phyloP scores from a whole-genome alignment of 1,140 invertebrate genomes.

The Bicyclus anynana region DNA sequence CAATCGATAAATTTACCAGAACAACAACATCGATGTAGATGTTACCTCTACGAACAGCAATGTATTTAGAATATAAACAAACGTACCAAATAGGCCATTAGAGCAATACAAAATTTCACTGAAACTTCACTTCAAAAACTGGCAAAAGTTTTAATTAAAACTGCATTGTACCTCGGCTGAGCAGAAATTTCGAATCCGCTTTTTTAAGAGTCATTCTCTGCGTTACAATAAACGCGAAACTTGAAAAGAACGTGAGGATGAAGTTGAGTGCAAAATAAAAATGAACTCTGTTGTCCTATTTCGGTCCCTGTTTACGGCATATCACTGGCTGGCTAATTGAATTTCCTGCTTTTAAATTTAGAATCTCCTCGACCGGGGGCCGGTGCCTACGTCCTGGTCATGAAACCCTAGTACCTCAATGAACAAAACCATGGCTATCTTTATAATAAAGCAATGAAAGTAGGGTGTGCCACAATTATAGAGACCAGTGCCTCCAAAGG shows the following conservation, averaged over 20 bases:
- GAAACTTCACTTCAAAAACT: background rate
- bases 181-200: constrained; percentile 21
- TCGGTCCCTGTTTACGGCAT: constrained; percentile 66
- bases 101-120: background rate
- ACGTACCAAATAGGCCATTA: background rate
- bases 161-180: constrained; percentile 23
- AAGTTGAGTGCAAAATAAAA: constrained; percentile 51
- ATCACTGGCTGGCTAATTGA: constrained; percentile 68
- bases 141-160: background rate
- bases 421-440: background rate
- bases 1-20: no score
- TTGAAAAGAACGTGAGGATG: constrained; percentile 30
- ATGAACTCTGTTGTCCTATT: constrained; percentile 60
- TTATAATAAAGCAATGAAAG: no score
- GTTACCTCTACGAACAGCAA: no score
- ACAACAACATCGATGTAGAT: no score
- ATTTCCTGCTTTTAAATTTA: constrained; percentile 74
- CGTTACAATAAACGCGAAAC: constrained; percentile 18
- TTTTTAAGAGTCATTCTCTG: constrained; percentile 52
- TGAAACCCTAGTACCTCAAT: background rate
- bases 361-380: constrained; percentile 32
- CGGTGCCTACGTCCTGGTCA: background rate
- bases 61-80: background rate
- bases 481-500: no score
- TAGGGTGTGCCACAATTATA: no score